Base-by-base conservation (phyloP, 2,888 invertebrate species). In the Cepaea hortensis region DNA sequence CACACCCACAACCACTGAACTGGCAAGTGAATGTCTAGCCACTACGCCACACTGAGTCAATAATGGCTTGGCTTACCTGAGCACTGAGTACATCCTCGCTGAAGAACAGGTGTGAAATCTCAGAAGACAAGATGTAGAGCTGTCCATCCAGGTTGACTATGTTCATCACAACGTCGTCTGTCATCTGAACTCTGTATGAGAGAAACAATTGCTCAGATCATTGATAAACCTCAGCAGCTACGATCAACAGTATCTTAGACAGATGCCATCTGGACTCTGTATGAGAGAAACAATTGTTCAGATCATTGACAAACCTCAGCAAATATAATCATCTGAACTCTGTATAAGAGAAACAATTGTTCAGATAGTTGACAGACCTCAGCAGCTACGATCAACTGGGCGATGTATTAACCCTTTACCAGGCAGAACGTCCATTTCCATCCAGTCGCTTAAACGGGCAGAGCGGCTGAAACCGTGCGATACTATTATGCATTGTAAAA, bases 91-190 rank as follows among this genome's bases (percentile, higher is more conserved):
- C 90, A 87, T 93, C 93, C 50, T 91, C 91, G 48, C 92, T 90
- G 92, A 93, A 93, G 85, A 93, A 90, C n/a, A 93, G 90, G 3
- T 89, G 87, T 0, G 93, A 93, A 68, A 93, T 90, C 75, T 93
- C 93, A 2, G 90, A 85, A 15, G 93, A 92, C 23, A 90, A 80
- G 55, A 92, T 86, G 86, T 92, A 92, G 6, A 91, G 90, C 13
- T 87, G 86, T 23, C 90, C 90, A 18, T 92, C 90, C 13, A 91
- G 86, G 88, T 91, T 91, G 73, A 93, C 89, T 62, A 93, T 62
- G 79, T 93, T 93, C 11, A 93, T 86, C 3, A 85, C 82, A 68
- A 90, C 77, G 6, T 90, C 89, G 11, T 88, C 88, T 13, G 92
- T 91, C 87, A 93, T 86, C 82, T 92, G 89, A 3, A 91, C 83